Evolutionary conservation across 2,888 invertebrate genomes (phyloP), one percentile per base, ranked within the genome.

Genomic region (Megaustenia siamemsis): DNA sequence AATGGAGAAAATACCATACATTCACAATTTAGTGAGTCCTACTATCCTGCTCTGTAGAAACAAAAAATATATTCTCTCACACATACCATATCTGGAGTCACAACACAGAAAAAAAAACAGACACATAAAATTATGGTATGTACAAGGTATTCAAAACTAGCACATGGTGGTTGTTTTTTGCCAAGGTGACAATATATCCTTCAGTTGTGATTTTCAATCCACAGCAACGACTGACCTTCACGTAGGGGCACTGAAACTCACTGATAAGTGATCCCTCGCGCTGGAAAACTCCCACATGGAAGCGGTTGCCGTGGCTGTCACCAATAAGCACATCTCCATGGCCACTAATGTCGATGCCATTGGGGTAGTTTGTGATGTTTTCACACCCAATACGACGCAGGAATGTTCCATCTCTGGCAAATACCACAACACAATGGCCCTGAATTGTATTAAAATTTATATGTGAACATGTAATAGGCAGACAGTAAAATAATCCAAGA

Each of bases 151-250:
- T 93, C 53, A 98, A 96, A 94, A 99, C 97, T 95, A 99, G 96
- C 93, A 99, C 98, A 95, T 98, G 98, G 95, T 99, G 98, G 95
- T 99, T 99, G 95, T 98, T 99, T 95, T 99, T 99, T 94, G 98
- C 98, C 95, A 99, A 95, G 89, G 98, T 94, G 81, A 94, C 94
- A 92, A 98, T 97, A 95, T 97, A 98, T 90, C 98, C 98, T 95
- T 98, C 98, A 35, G 97, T 97, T 85, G 98, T 98, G 93, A 99
- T 98, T 95, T 98, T 98, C 93, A 99, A 95, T 88, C 98, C 98
- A 94, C 98, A 99, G 95, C 98, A 99, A 93, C 98, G 97, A 89
- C 98, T 98, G 93, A 98, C 98, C 96, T 99, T 98, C 86, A 98
- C 98, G 93, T 98, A 97, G 81, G 98, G 98, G 94, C 98, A 99